Conservation (phyloP, 23 tunicate species). For the Diplosoma virens region DNA sequence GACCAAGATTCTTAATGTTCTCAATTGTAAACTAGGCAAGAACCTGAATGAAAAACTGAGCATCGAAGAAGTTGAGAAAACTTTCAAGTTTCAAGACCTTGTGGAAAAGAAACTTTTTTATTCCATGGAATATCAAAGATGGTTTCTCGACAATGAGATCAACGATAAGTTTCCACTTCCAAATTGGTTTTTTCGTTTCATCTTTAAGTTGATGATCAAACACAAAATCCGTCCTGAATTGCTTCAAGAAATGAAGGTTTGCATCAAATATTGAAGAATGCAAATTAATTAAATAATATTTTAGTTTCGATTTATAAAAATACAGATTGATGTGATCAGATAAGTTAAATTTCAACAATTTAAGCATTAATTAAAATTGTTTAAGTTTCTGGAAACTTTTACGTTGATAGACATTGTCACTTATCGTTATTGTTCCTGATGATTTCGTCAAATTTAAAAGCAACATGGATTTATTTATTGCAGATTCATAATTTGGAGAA, state of each 20-base stretch:
- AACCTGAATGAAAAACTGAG: slow-evolving; percentile 28
- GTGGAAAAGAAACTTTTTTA: slow-evolving; percentile 45
- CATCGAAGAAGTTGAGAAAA: slow-evolving; percentile 25
- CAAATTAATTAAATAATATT: too few species aligned
- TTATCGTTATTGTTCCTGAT: too few species aligned
- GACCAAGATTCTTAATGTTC: slow-evolving; percentile 23
- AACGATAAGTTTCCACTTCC: not conserved
- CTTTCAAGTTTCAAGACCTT: slow-evolving; percentile 32
- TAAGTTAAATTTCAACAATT: not conserved
- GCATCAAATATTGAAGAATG: too few species aligned
- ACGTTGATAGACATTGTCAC: too few species aligned
- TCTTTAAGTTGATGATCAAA: not conserved
- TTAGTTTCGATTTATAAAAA: too few species aligned
- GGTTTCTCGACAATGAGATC: slow-evolving; percentile 33
- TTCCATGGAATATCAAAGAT: slow-evolving; percentile 41
- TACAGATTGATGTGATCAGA: too few species aligned
- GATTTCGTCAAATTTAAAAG: too few species aligned
- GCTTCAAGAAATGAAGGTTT: not conserved
- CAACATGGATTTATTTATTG: not conserved
- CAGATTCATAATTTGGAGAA: not conserved
- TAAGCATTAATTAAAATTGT: not conserved
- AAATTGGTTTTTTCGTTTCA: slow-evolving; percentile 14
- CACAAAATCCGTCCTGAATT: slow-evolving; percentile 6
- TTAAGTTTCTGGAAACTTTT: not conserved
- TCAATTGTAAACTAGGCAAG: slow-evolving; percentile 25